phyloP scores from a whole-genome alignment of 2,113 vertebrate genomes.

The Mastomys natalensis region DNA sequence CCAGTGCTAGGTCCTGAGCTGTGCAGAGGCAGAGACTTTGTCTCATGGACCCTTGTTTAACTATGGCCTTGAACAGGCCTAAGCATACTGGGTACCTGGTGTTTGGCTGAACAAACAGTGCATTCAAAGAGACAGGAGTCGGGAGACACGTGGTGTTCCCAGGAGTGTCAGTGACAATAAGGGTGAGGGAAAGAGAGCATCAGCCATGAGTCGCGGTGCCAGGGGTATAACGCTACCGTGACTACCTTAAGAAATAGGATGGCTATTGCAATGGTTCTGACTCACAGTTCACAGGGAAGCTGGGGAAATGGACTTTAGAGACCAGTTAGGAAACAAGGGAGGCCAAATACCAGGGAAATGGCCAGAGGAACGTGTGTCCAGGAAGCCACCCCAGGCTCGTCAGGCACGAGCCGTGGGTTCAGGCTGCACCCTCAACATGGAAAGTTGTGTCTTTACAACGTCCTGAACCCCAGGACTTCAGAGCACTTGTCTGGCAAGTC shows the following conservation, averaged over 20 bases:
- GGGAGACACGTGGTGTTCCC: neutral
- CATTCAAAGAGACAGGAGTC: neutral
- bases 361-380: neutral
- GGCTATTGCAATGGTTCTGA: neutral
- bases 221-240: neutral
- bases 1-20: neutral
- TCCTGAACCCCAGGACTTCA: neutral
- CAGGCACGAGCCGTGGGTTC: neutral
- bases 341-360: neutral
- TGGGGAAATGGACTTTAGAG: constrained; percentile 2
- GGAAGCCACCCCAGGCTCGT: neutral
- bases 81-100: neutral
- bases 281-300: neutral
- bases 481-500: neutral
- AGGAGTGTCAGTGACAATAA: neutral
- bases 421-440: neutral
- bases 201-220: neutral
- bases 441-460: neutral
- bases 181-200: neutral
- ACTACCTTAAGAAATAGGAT: neutral
- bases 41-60: neutral
- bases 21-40: neutral
- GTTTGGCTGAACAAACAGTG: neutral
- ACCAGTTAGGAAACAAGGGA: neutral
- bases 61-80: neutral